Evolutionary conservation across 2,113 vertebrate genomes (phyloP), one percentile per base, ranked within the genome.

Genomic region (Solea senegalensis): DNA sequence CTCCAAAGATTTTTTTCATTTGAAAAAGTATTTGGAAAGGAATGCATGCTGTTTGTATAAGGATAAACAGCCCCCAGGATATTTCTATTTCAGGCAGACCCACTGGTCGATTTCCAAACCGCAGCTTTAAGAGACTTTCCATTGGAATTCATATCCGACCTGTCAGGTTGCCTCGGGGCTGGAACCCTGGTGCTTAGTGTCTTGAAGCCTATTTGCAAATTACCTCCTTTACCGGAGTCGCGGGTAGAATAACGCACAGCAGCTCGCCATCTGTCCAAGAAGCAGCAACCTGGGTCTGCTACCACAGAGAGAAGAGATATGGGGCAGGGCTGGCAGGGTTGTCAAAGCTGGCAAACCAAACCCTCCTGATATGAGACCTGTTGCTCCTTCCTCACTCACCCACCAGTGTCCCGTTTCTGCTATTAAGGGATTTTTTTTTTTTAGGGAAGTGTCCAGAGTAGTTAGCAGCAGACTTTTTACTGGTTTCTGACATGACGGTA

Each of bases 381-480:
- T 87, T 78, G 67, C 74, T 78, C 72, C 71, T 73, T 70, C 56
- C 64, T 60, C 28, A 21, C 15, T 60, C 72, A 50, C 62, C 44
- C 54, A 51, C 75, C 0, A 79, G 89, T 83, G 79, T 92, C 78
- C 64, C 68, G 62, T 92, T 92, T 91, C 91, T 82, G 67, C 69
- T 83, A 71, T 78, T 88, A 70, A 78, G 70, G 72, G 65, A 66
- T 62, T 64, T 77, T 86, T 80, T 86, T 80, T 64, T 85, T 48
- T 41, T 41, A 79, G 87, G 62, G 46, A 87, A 72, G 56, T 89
- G 89, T 91, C 92, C 71, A 77, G 68, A 90, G 81, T 86, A 86
- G 86, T 93, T 93, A 93, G 80, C 60, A 57, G 55, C 63, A 76
- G 65, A 84, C 68, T 76, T 77, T 82, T 83, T 83, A 87, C 80